A percentile compares a stretch with the other conserved stretches of the same genome.
These are phyloP conservation scores for Fragum fragum DNA, from an alignment of 2,888 invertebrate genomes.

Conservation along the genomic window DNA sequence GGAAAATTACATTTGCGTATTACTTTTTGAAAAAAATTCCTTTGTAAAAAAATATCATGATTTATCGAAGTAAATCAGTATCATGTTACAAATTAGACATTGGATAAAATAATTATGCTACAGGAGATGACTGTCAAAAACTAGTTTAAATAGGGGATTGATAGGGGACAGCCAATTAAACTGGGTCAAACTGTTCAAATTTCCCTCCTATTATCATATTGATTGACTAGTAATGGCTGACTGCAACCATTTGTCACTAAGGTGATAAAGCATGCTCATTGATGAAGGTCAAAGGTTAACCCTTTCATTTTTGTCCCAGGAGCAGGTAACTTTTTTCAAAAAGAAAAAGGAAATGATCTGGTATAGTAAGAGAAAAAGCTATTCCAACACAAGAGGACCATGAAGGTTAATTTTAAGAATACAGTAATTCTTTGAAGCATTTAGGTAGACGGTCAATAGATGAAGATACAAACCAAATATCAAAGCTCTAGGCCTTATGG, in stretches of 20 bases:
- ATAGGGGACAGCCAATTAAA: constrained; percentile 6
- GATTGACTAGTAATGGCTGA: constrained; percentile 47
- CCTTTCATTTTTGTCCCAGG: background rate
- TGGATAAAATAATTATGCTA: background rate
- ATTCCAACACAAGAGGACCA: too few relatives aligned
- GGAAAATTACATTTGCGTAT: too few relatives aligned
- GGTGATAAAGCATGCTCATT: constrained; percentile 48
- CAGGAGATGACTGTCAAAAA: background rate
- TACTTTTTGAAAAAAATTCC: too few relatives aligned
- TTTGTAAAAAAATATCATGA: background rate
- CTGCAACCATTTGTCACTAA: constrained; percentile 46
- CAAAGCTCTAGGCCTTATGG: too few relatives aligned
- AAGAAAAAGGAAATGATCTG: too few relatives aligned
- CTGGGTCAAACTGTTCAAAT: background rate
- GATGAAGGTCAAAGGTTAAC: constrained; percentile 40
- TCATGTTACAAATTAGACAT: background rate
- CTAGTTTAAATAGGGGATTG: background rate
- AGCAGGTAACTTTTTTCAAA: too few relatives aligned
- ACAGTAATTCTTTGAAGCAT: too few relatives aligned
- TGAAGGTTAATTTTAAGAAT: too few relatives aligned
- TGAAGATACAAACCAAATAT: too few relatives aligned
- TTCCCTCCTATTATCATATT: constrained; percentile 23
- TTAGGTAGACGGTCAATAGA: too few relatives aligned
- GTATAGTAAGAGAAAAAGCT: too few relatives aligned
- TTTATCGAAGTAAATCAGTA: background rate